Conservation (phyloP, 2,888 invertebrate species). For the Chironomus riparius region DNA sequence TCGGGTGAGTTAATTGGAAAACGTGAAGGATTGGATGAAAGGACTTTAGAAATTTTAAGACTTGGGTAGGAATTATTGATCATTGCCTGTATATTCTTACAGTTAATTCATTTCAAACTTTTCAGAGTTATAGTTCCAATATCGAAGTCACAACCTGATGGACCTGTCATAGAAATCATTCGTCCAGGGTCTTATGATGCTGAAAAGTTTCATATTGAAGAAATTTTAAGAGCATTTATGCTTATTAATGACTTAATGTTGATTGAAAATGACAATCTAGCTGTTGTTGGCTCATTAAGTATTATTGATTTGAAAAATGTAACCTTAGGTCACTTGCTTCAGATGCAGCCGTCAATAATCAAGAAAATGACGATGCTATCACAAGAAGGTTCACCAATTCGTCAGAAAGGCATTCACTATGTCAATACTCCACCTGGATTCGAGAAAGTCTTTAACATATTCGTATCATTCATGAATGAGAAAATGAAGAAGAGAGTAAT, state of each 20-base stretch:
- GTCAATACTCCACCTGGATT: constrained; percentile 48
- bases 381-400: constrained; percentile 48
- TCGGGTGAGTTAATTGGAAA: constrained; percentile 44
- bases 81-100: too few species aligned
- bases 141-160: constrained; percentile 37
- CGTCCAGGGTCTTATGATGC: constrained; percentile 43
- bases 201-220: constrained; percentile 39
- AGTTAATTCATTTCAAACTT: too few species aligned
- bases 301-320: constrained; percentile 44
- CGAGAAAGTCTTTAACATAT: constrained; percentile 45
- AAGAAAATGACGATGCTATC: constrained; percentile 45
- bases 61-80: constrained; percentile 8
- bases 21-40: constrained; percentile 19
- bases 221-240: constrained; percentile 45
- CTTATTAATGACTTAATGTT: constrained; percentile 49
- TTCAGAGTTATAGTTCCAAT: constrained; percentile 36
- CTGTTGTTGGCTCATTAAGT: background rate
- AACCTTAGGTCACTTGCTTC: constrained; percentile 41
- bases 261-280: constrained; percentile 47
- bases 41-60: constrained; percentile 24
- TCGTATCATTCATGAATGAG: constrained; percentile 47
- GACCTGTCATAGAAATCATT: constrained; percentile 42
- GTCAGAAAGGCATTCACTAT: constrained; percentile 48
- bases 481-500: constrained; percentile 49
- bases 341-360: constrained; percentile 48